These are phyloP conservation scores for Hafferia zeledoni DNA, from an alignment of 2,797 vertebrate species.

Conservation along the genomic window DNA sequence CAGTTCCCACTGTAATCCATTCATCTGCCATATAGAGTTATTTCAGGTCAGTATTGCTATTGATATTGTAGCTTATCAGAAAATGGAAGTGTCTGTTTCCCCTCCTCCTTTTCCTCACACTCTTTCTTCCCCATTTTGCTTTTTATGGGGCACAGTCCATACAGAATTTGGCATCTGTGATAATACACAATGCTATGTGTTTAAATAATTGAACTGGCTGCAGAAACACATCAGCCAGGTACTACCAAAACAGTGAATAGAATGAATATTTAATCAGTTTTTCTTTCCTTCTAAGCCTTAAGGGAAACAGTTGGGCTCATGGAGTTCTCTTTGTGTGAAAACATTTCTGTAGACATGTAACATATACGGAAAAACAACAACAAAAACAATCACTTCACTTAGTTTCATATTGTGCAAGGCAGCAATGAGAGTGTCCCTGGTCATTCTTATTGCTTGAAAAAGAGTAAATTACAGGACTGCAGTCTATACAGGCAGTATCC, in stretches of 20 bases:
- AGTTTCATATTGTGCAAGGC: background rate
- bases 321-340: background rate
- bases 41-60: background rate
- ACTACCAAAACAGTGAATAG: background rate
- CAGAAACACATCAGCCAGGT: background rate
- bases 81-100: background rate
- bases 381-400: background rate
- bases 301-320: background rate
- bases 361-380: background rate
- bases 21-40: background rate
- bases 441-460: background rate
- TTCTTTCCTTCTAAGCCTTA: background rate
- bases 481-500: background rate
- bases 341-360: background rate
- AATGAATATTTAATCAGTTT: background rate
- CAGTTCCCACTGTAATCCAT: background rate
- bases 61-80: background rate
- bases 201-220: background rate
- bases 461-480: background rate
- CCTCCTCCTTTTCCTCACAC: background rate
- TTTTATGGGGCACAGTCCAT: background rate
- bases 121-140: background rate
- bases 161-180: background rate
- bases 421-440: background rate
- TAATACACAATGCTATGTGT: background rate